phyloP scores from a whole-genome alignment of 2,797 vertebrate species.

The Vultur gryphus region DNA sequence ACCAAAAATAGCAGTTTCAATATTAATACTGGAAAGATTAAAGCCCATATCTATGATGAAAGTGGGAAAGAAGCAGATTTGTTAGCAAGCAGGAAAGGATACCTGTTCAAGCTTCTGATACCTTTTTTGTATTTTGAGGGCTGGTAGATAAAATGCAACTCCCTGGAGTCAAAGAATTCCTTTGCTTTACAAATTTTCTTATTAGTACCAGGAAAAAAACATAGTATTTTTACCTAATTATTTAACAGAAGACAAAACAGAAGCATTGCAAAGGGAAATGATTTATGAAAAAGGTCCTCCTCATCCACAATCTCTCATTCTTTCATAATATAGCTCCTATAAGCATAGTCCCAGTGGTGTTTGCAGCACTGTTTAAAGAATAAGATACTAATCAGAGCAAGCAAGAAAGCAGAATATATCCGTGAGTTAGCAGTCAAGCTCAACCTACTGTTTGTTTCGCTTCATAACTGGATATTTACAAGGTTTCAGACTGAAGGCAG shows the following conservation, averaged over 20 bases:
- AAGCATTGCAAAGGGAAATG: background rate
- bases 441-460: background rate
- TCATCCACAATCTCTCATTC: background rate
- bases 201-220: background rate
- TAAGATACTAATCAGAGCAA: background rate
- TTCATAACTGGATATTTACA: background rate
- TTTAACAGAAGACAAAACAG: background rate
- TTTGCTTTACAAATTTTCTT: background rate
- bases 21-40: background rate
- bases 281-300: background rate
- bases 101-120: background rate
- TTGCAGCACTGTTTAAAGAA: background rate
- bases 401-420: background rate
- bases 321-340: background rate
- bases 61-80: background rate
- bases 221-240: background rate
- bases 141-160: background rate
- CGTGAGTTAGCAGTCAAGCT: background rate
- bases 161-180: background rate
- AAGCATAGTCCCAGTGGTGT: background rate
- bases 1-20: background rate
- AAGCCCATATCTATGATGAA: background rate
- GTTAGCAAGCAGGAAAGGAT: background rate
- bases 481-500: background rate
- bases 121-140: background rate